These are phyloP conservation scores for Drosophila aldrichi DNA, from an alignment of 2,888 invertebrate species.

Conservation along the genomic window DNA sequence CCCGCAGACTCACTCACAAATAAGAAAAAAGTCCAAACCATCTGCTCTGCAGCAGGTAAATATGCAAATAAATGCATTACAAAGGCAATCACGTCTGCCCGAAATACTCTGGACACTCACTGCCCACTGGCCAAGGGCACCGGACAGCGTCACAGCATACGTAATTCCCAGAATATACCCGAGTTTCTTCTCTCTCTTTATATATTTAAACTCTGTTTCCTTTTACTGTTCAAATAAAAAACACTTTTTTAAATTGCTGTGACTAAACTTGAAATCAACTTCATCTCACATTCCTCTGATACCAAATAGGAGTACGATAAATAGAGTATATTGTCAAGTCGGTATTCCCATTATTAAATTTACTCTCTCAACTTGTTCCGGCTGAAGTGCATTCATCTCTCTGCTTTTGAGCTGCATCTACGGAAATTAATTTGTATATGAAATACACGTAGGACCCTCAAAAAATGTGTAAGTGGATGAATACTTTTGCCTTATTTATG, in stretches of 20 bases:
- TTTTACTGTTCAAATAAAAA: too few relatives aligned
- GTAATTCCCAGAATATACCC: conserved; percentile 37
- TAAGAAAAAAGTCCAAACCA: conserved; percentile 40
- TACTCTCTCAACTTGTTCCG: conserved; percentile 46
- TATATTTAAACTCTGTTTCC: background rate
- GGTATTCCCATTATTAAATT: background rate
- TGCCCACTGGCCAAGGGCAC: background rate
- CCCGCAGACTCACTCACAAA: conserved; percentile 23
- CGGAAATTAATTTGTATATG: conserved; percentile 68
- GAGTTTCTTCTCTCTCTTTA: background rate
- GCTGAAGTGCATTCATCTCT: conserved; percentile 15
- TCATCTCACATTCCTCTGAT: too few relatives aligned
- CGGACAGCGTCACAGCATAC: conserved; percentile 44
- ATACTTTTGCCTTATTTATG: too few relatives aligned
- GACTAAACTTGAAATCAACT: background rate
- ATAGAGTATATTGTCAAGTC: background rate
- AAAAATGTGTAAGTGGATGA: too few relatives aligned
- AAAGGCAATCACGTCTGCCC: conserved; percentile 63
- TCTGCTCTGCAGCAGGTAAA: conserved; percentile 60
- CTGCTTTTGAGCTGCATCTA: conserved; percentile 4
- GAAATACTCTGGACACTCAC: conserved; percentile 21
- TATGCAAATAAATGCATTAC: conserved; percentile 74
- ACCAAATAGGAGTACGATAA: too few relatives aligned
- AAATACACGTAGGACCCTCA: background rate
- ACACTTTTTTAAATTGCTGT: background rate